phyloP scores from a whole-genome alignment of 1,140 invertebrate genomes.

The Carcinoscorpius rotundicauda region DNA sequence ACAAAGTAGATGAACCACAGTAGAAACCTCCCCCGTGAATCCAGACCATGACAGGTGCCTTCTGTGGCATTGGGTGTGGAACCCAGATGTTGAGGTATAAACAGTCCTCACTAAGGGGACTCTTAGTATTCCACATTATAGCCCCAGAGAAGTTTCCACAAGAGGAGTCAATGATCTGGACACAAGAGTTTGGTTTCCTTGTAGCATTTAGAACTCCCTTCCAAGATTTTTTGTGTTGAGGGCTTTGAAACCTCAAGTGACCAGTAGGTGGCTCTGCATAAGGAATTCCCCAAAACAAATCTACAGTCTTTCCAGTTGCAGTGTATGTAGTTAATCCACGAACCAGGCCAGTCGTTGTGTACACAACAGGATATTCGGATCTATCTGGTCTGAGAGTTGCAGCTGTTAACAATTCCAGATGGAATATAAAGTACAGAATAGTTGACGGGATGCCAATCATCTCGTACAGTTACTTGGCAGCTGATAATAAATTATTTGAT shows the following conservation, averaged over 20 bases:
- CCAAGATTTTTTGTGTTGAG: constrained; percentile 73
- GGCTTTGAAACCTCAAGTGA: constrained; percentile 73
- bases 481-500: no score
- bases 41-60: constrained; percentile 54
- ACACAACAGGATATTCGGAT: no score
- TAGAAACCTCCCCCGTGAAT: constrained; percentile 60
- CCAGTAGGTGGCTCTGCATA: constrained; percentile 84
- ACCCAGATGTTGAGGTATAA: constrained; percentile 88
- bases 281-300: constrained; percentile 49
- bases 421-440: no score
- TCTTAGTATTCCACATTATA: no score
- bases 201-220: constrained; percentile 47
- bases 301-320: no score
- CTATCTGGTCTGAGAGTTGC: no score
- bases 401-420: no score
- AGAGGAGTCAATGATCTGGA: constrained; percentile 5
- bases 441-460: no score
- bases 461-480: no score
- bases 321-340: no score
- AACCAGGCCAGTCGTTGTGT: no score
- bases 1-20: constrained; percentile 44
- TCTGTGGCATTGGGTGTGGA: constrained; percentile 42
- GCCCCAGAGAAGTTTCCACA: background rate
- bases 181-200: constrained; percentile 8
- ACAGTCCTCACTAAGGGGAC: constrained; percentile 71